phyloP scores from a whole-genome alignment of 2,797 vertebrate genomes.

The Danionella dracula region DNA sequence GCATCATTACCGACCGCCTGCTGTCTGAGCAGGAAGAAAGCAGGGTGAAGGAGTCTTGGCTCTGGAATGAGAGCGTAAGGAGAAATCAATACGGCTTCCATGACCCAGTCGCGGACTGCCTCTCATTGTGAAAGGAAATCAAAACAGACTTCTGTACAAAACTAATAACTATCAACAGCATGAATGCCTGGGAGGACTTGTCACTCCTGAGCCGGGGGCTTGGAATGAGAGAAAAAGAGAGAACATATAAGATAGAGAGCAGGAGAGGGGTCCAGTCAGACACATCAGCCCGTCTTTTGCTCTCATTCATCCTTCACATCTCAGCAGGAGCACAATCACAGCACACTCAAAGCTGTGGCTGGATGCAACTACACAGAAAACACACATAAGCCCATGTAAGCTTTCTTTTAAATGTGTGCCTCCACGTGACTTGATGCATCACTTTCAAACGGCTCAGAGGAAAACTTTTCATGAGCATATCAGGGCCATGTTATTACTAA shows the following conservation, averaged over 20 bases:
- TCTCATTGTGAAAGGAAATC: constrained; percentile 49
- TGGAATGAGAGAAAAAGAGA: constrained; percentile 23
- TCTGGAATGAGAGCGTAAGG: constrained; percentile 50
- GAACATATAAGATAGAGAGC: constrained; percentile 46
- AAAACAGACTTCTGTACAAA: constrained; percentile 53
- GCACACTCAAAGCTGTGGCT: constrained; percentile 7
- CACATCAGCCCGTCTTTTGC: constrained; percentile 27
- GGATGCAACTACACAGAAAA: constrained; percentile 29
- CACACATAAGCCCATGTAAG: constrained; percentile 27
- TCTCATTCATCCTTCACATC: constrained; percentile 19
- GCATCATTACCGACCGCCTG: constrained; percentile 34
- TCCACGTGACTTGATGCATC: constrained; percentile 34
- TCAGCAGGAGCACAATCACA: constrained; percentile 33
- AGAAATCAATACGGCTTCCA: constrained; percentile 65
- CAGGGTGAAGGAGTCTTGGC: constrained; percentile 15
- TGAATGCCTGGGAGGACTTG: constrained; percentile 36
- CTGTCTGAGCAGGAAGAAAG: constrained; percentile 22
- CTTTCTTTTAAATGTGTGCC: constrained; percentile 33
- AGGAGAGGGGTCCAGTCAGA: constrained; percentile 49
- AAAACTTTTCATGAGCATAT: not conserved
- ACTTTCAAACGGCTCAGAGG: not conserved
- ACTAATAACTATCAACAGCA: constrained; percentile 50
- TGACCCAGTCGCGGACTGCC: constrained; percentile 60
- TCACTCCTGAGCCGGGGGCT: constrained; percentile 32
- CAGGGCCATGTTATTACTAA: not conserved